These are phyloP conservation scores for Miichthys miiuy DNA, from an alignment of 2,797 vertebrate genomes.

Conservation along the genomic window DNA sequence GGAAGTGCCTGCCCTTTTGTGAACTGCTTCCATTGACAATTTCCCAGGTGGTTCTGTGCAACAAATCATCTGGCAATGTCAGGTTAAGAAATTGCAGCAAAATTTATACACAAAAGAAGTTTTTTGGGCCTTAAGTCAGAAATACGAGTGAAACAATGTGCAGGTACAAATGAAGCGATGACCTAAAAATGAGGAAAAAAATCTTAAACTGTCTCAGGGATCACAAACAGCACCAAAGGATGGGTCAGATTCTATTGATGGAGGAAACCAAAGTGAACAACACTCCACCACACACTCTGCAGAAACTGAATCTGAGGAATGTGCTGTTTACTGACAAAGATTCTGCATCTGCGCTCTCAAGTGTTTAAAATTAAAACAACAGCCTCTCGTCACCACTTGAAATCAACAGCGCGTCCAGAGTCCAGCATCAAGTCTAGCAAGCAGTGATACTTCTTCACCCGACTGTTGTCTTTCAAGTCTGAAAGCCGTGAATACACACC, in stretches of 20 bases:
- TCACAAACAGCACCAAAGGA: constrained; percentile 16
- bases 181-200: neutral
- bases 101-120: neutral
- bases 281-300: constrained; percentile 8
- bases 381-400: constrained; percentile 14
- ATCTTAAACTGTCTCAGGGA: neutral
- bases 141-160: no score
- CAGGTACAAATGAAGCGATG: neutral
- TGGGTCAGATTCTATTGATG: neutral
- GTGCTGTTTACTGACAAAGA: constrained; percentile 29
- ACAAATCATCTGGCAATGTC: no score
- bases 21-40: no score
- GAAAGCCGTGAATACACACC: constrained; percentile 72
- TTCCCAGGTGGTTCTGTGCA: no score
- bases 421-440: constrained; percentile 1
- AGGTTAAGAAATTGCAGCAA: neutral
- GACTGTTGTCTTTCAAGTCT: neutral
- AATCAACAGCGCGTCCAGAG: neutral
- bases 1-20: no score
- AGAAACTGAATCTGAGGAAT: constrained; percentile 35
- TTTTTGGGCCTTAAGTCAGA: no score
- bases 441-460: neutral
- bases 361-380: constrained; percentile 20
- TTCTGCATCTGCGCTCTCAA: constrained; percentile 9
- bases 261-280: constrained; percentile 1